phyloP scores from a whole-genome alignment of 1,140 invertebrate genomes.

The Aphelinus atriplicis region DNA sequence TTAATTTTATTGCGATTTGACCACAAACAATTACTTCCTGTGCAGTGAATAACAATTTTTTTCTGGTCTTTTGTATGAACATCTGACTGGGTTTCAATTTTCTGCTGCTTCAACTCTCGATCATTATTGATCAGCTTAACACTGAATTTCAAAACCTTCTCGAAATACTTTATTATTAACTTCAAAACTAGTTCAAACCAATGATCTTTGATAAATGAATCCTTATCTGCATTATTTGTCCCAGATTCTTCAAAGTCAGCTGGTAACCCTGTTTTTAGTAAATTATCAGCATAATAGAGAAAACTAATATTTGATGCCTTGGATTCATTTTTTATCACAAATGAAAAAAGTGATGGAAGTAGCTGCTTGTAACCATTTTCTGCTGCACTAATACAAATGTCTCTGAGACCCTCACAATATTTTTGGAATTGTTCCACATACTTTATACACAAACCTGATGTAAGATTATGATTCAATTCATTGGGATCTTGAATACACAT shows the following conservation, averaged over 20 bases:
- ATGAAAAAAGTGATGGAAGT: constrained; percentile 45
- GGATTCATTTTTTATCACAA: constrained; percentile 16
- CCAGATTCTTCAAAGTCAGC: constrained; percentile 39
- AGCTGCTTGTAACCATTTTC: constrained; percentile 44
- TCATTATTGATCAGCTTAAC: constrained; percentile 40
- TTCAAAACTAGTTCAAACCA: constrained; percentile 47
- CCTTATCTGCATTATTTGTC: constrained; percentile 37
- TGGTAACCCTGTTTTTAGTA: constrained; percentile 39
- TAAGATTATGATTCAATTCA: constrained; percentile 69
- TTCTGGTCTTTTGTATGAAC: constrained; percentile 52
- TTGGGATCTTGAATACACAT: constrained; percentile 74
- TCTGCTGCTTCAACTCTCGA: constrained; percentile 51
- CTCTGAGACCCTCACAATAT: constrained; percentile 43
- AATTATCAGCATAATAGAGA: constrained; percentile 32
- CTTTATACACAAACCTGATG: constrained; percentile 48
- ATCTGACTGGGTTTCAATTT: constrained; percentile 51
- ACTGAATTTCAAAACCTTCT: constrained; percentile 52
- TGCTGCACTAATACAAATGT: constrained; percentile 42
- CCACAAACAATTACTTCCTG: constrained; percentile 49
- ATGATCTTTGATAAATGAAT: constrained; percentile 35
- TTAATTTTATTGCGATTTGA: constrained; percentile 37
- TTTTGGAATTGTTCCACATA: constrained; percentile 46
- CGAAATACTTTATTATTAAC: constrained; percentile 51
- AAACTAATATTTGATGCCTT: not conserved
- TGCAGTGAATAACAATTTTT: constrained; percentile 46